Percentiles rank a stretch among this genome's conserved stretches.
Conservation (phyloP, 2,888 invertebrate species). For the Eulithis testata region DNA sequence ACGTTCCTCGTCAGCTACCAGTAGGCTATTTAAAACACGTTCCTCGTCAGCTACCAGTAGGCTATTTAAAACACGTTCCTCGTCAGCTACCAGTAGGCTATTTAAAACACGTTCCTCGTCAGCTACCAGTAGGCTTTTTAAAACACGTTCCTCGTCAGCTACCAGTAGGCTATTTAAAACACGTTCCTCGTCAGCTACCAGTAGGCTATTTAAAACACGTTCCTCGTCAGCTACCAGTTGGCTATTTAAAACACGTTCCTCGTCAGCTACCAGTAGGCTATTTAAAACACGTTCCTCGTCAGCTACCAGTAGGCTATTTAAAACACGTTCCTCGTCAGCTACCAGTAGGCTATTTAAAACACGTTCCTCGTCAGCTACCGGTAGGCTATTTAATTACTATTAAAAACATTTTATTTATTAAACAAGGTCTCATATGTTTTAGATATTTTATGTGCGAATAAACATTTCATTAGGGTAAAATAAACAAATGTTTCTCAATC, state of each 20-base stretch:
- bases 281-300: constrained; percentile 6
- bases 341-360: constrained; percentile 7
- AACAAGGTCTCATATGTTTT: not conserved
- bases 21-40: constrained; percentile 7
- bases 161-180: constrained; percentile 4
- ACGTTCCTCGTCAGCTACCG: not conserved
- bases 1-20: not conserved
- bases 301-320: not conserved
- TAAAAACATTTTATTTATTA: not conserved
- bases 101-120: constrained; percentile 6
- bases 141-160: constrained; percentile 5
- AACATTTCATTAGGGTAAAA: not conserved
- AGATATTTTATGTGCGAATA: not conserved
- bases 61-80: constrained; percentile 7
- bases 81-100: not conserved
- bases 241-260: constrained; percentile 7
- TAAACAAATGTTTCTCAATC: not conserved
- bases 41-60: not conserved
- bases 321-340: constrained; percentile 5
- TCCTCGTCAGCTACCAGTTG: not conserved
- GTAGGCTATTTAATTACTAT: not conserved
- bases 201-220: constrained; percentile 7
- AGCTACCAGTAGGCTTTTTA: not conserved
- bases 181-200: not conserved
- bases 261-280: not conserved